Conservation (phyloP, 2,113 vertebrate genomes). For the Lepus americanus region DNA sequence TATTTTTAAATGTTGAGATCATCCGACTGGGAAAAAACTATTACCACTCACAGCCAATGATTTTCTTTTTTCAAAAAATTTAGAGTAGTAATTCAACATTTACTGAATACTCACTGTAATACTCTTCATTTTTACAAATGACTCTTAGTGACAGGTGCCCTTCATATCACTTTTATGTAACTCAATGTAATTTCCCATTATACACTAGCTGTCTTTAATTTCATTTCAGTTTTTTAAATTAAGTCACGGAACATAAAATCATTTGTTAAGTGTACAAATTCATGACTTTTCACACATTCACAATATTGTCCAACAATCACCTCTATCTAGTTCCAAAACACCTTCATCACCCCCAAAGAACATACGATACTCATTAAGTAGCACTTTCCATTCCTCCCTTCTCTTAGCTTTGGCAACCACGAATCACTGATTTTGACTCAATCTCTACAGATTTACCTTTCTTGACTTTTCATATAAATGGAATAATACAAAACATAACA, state of each 20-base stretch:
- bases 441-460: no score
- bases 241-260: background rate
- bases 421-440: background rate
- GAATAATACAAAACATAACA: background rate
- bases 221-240: background rate
- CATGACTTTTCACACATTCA: background rate
- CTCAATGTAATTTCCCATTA: background rate
- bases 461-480: no score
- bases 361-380: no score
- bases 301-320: background rate
- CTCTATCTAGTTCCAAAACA: background rate
- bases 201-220: background rate
- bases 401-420: background rate
- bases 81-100: background rate
- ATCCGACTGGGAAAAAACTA: background rate
- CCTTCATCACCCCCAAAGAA: no score
- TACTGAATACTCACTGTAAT: background rate
- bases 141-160: background rate
- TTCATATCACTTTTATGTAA: background rate
- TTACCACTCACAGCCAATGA: background rate
- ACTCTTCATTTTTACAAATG: background rate
- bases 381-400: background rate
- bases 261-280: background rate
- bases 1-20: background rate
- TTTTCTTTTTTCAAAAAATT: background rate